Evolutionary conservation across 2,797 vertebrate species (phyloP).

Genomic region (Chelon labrosus): DNA sequence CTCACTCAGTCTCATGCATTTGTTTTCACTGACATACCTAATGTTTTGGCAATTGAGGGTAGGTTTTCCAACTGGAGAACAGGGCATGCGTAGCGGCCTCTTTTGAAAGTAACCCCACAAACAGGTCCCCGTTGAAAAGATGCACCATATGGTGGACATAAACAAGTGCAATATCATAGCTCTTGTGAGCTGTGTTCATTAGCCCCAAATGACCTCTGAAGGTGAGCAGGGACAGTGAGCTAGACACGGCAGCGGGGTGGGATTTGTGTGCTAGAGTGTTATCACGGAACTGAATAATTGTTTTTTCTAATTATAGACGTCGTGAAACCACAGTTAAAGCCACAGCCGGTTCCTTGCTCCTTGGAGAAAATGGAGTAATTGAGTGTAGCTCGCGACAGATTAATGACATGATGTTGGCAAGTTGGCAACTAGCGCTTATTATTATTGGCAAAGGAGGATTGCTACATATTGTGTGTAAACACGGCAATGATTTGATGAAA

Average conservation of each 20-base stretch:
- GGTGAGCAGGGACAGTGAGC: conserved; percentile 56
- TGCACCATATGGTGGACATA: conserved; percentile 73
- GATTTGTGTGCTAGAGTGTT: conserved; percentile 36
- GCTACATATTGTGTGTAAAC: conserved; percentile 54
- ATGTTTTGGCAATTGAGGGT: too few relatives aligned
- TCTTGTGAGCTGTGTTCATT: conserved; percentile 70
- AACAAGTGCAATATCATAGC: conserved; percentile 67
- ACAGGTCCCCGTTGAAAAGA: conserved; percentile 42
- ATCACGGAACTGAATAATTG: conserved; percentile 66
- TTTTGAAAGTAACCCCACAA: conserved; percentile 67
- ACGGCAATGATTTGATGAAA: conserved; percentile 67
- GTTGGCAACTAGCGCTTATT: conserved; percentile 73
- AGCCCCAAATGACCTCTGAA: conserved; percentile 70
- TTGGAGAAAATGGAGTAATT: conserved; percentile 78
- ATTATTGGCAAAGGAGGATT: conserved; percentile 66
- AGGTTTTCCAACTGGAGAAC: neutral
- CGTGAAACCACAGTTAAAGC: conserved; percentile 63
- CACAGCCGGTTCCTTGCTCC: conserved; percentile 66
- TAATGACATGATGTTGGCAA: conserved; percentile 73
- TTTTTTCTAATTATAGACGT: conserved; percentile 70
- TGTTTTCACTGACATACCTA: too few relatives aligned
- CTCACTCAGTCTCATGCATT: too few relatives aligned
- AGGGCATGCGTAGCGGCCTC: conserved; percentile 27
- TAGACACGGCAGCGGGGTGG: conserved; percentile 26
- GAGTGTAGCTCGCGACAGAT: conserved; percentile 72